Evolutionary conservation across 2,113 vertebrate species (phyloP).

Genomic region (Pygoscelis antarcticus): DNA sequence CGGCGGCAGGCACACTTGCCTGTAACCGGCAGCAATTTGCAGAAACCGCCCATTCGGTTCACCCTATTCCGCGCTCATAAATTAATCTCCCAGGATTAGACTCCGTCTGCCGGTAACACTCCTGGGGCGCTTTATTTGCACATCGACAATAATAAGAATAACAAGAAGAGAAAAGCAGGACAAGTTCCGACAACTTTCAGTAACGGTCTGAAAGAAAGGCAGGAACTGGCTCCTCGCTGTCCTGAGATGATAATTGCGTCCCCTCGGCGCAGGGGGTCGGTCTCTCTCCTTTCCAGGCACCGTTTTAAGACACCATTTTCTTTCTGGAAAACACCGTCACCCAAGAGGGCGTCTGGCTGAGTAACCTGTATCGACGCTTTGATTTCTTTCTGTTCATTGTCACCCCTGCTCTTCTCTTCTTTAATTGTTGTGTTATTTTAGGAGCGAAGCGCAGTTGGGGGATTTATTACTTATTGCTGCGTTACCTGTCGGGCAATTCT

Average conservation of each 20-base stretch:
- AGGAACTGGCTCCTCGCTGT: neutral
- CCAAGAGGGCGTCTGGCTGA: neutral
- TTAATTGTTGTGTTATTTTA: neutral
- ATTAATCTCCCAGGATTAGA: constrained; percentile 58
- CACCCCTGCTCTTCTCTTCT: neutral
- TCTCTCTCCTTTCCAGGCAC: neutral
- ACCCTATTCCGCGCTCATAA: constrained; percentile 17
- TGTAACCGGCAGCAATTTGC: constrained; percentile 3
- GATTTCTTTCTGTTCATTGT: neutral
- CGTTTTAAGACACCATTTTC: neutral
- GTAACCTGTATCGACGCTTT: neutral
- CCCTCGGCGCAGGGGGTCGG: neutral
- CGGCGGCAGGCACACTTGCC: neutral
- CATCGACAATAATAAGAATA: constrained; percentile 22
- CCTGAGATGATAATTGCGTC: constrained; percentile 9
- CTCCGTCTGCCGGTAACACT: constrained; percentile 14
- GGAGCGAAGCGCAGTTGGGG: neutral
- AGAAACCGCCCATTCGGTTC: neutral
- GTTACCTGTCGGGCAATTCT: neutral
- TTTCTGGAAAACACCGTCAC: neutral
- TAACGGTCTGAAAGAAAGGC: constrained; percentile 34
- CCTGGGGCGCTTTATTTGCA: constrained; percentile 57
- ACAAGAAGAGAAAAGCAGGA: constrained; percentile 39
- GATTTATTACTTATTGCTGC: neutral
- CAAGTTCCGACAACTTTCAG: constrained; percentile 63